phyloP scores from a whole-genome alignment of 2,797 vertebrate species.

The Etheostoma perlongum region DNA sequence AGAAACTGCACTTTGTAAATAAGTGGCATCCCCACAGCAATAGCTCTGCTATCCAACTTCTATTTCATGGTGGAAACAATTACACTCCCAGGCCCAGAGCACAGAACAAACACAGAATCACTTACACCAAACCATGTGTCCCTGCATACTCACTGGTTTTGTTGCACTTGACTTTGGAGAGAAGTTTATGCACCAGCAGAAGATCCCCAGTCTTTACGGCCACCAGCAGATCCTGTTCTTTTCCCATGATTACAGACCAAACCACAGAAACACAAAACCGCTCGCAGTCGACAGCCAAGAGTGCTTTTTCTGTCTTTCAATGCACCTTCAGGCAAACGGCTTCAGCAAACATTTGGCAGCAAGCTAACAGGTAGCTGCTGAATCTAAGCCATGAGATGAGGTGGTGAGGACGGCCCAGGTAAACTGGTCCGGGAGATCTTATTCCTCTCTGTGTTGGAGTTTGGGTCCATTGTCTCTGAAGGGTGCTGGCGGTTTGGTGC shows the following conservation, averaged over 20 bases:
- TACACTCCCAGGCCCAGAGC: background rate
- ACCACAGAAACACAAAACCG: constrained; percentile 19
- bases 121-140: background rate
- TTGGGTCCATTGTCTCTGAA: constrained; percentile 49
- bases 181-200: constrained; percentile 82
- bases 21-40: background rate
- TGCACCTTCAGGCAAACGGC: background rate
- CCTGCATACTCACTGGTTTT: constrained; percentile 82
- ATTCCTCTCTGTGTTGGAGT: background rate
- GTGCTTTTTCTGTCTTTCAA: constrained; percentile 13
- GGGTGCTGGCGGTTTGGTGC: background rate
- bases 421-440: constrained; percentile 13
- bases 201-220: constrained; percentile 86
- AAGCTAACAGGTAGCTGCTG: constrained; percentile 32
- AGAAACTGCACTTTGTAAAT: constrained; percentile 34
- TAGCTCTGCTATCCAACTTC: constrained; percentile 21
- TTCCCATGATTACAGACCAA: constrained; percentile 78
- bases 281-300: background rate
- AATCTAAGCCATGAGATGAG: constrained; percentile 25
- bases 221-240: constrained; percentile 85
- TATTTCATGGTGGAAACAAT: constrained; percentile 36
- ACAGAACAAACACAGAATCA: constrained; percentile 11
- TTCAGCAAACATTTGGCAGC: constrained; percentile 40
- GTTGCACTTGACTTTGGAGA: constrained; percentile 85
- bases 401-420: background rate